These are phyloP conservation scores for Incurvaria masculella DNA, from an alignment of 2,888 invertebrate species.

Conservation along the genomic window DNA sequence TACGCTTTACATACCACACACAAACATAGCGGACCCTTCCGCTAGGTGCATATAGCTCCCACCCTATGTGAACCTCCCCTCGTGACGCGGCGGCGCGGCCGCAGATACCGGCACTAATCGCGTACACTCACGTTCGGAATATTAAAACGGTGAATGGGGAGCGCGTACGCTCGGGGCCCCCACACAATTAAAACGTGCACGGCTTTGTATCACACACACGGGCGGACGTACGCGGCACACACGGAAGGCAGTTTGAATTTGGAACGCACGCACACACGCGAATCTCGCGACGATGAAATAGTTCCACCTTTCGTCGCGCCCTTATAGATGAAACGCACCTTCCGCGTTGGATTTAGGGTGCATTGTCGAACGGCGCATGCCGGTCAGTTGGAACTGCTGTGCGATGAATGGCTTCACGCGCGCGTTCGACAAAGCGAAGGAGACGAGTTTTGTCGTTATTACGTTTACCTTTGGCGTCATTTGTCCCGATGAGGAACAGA, in stretches of 20 bases:
- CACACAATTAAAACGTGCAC: constrained; percentile 31
- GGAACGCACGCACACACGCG: neutral
- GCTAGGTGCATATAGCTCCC: neutral
- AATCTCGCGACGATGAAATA: too few species aligned
- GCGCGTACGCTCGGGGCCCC: constrained; percentile 46
- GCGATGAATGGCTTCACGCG: neutral
- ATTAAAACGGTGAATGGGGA: constrained; percentile 48
- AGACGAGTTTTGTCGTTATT: neutral
- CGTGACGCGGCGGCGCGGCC: constrained; percentile 12
- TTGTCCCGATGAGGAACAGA: neutral
- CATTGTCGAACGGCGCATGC: too few species aligned
- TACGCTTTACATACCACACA: neutral
- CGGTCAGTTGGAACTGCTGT: neutral
- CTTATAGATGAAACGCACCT: too few species aligned
- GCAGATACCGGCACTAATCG: constrained; percentile 43
- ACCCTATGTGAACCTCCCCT: constrained; percentile 39
- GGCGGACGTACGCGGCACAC: neutral
- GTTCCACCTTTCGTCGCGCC: neutral
- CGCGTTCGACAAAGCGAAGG: neutral
- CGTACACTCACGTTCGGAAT: constrained; percentile 45
- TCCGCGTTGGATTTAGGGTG: too few species aligned
- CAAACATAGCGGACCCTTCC: neutral
- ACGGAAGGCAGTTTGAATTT: neutral
- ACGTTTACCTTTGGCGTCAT: neutral
- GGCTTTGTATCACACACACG: neutral